Conservation (phyloP, 2,113 vertebrate species). For the Bothrops jararaca region DNA sequence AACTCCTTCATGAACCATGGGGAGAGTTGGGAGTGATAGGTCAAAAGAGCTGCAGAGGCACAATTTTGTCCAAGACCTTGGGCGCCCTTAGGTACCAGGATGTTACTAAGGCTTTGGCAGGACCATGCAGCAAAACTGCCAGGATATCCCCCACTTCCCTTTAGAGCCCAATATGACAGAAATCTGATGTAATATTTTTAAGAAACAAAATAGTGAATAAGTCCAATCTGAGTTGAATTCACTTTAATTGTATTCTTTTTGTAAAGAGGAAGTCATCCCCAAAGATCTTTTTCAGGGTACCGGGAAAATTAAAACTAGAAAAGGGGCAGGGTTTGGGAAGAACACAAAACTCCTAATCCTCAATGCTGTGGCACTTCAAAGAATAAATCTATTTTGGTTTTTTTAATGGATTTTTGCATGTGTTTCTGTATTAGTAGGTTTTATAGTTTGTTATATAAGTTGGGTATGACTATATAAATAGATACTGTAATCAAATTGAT, state of each 20-base stretch:
- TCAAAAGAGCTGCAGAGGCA: neutral
- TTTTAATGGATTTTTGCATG: neutral
- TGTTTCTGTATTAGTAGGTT: neutral
- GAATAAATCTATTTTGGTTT: neutral
- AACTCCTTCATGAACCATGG: neutral
- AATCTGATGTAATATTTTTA: neutral
- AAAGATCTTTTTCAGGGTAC: neutral
- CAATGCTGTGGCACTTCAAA: neutral
- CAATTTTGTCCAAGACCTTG: neutral
- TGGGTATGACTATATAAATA: neutral
- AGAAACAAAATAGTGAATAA: neutral
- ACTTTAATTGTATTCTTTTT: neutral
- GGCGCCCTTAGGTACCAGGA: neutral
- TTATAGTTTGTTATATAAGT: neutral
- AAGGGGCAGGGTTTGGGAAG: neutral
- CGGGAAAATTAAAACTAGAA: neutral
- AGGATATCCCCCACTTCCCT: neutral
- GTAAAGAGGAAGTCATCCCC: neutral
- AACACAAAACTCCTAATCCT: neutral
- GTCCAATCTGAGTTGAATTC: neutral
- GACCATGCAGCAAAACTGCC: neutral
- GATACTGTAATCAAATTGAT: neutral
- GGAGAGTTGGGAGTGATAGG: neutral
- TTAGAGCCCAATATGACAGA: neutral
- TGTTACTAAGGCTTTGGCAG: neutral